These are phyloP conservation scores for Anodontia alba DNA, from an alignment of 2,888 invertebrate genomes.

Conservation along the genomic window DNA sequence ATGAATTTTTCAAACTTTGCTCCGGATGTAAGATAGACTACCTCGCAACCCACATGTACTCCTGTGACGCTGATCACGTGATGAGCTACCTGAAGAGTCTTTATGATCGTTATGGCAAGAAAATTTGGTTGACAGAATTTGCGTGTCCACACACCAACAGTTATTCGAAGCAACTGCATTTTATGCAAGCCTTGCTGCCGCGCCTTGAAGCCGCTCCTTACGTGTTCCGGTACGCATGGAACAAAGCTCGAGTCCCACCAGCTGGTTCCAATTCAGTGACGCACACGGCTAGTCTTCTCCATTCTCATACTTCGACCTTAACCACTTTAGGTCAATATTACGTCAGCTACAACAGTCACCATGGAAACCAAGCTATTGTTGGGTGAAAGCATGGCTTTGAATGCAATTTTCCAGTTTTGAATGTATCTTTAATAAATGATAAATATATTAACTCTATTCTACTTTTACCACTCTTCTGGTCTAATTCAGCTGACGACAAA, in stretches of 20 bases:
- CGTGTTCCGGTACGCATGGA: constrained; percentile 50
- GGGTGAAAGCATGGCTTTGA: too few species aligned
- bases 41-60: constrained; percentile 67
- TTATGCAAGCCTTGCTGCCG: constrained; percentile 48
- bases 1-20: constrained; percentile 65
- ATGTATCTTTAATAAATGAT: too few species aligned
- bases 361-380: constrained; percentile 1
- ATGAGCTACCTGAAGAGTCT: constrained; percentile 31
- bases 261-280: constrained; percentile 31
- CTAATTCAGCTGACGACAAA: too few species aligned
- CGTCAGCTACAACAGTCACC: constrained; percentile 33
- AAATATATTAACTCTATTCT: too few species aligned
- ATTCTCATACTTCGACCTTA: constrained; percentile 47
- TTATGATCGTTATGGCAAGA: constrained; percentile 35
- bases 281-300: constrained; percentile 47
- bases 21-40: constrained; percentile 64
- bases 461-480: too few species aligned
- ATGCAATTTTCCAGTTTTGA: too few species aligned
- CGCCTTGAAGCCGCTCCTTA: constrained; percentile 41
- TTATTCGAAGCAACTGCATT: constrained; percentile 34
- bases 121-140: constrained; percentile 59
- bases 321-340: constrained; percentile 60
- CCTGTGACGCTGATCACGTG: constrained; percentile 39
- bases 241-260: constrained; percentile 21
- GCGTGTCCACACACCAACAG: constrained; percentile 46